Conservation (phyloP, 1,140 invertebrate species). For the Ooceraea biroi region DNA sequence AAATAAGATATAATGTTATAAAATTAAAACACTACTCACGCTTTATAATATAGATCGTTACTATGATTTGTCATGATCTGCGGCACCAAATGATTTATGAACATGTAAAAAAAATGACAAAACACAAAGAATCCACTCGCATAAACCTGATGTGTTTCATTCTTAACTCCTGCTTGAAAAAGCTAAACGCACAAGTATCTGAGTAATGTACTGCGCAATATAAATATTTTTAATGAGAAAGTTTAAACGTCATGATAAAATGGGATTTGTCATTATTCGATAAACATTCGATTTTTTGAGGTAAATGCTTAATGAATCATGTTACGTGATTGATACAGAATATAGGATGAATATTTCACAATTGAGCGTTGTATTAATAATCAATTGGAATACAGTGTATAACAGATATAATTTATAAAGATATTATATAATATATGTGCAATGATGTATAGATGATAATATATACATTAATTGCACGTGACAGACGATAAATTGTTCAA, state of each 20-base stretch:
- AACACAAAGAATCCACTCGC: neutral
- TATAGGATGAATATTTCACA: neutral
- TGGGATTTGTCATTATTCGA: neutral
- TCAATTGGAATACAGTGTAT: neutral
- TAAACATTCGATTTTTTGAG: neutral
- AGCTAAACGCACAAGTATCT: neutral
- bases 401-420: no score
- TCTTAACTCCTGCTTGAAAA: neutral
- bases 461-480: no score
- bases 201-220: neutral
- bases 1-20: slow-evolving; percentile 14
- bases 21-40: slow-evolving; percentile 7
- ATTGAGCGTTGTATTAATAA: neutral
- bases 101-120: slow-evolving; percentile 11
- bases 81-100: neutral
- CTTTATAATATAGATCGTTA: slow-evolving; percentile 2
- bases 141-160: neutral
- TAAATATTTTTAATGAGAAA: neutral
- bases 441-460: no score
- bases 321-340: neutral
- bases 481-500: no score
- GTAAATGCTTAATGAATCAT: neutral
- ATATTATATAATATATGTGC: no score
- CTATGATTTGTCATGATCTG: slow-evolving; percentile 1
- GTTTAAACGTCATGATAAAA: neutral